Evolutionary conservation across 2,888 invertebrate species (phyloP).

Genomic region (Tipula lateralis): DNA sequence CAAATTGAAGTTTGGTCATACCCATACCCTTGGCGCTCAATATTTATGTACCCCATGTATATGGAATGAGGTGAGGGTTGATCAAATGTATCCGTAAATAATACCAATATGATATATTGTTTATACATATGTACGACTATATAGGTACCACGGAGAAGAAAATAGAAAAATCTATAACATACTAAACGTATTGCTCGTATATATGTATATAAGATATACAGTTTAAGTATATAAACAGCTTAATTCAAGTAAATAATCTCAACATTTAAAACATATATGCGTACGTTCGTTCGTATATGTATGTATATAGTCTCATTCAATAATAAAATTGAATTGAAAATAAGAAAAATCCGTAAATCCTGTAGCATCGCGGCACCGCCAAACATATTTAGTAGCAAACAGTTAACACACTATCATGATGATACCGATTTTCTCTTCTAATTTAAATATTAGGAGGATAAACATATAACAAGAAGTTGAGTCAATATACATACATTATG

Average conservation of each 20-base stretch:
- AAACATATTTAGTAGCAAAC: not conserved
- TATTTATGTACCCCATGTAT: not conserved
- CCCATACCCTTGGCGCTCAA: not conserved
- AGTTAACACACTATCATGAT: conserved; percentile 5
- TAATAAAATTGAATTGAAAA: not conserved
- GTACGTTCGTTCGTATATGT: no score
- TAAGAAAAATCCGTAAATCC: not conserved
- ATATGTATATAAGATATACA: not conserved
- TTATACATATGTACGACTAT: not conserved
- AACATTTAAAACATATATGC: not conserved
- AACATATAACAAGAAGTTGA: not conserved
- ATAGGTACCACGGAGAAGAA: not conserved
- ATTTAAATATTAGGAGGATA: not conserved
- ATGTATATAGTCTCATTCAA: not conserved
- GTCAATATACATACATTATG: not conserved
- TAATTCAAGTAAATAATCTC: not conserved
- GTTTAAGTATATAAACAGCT: not conserved
- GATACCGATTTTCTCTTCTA: not conserved
- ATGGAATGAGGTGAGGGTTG: not conserved
- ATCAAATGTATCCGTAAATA: not conserved
- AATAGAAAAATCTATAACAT: not conserved
- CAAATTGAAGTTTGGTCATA: not conserved
- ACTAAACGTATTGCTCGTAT: not conserved
- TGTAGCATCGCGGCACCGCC: not conserved
- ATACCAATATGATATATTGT: not conserved